Evolutionary conservation across 2,888 invertebrate genomes (phyloP), one percentile per base, ranked within the genome.

Genomic region (Drosophila suboccidentalis): DNA sequence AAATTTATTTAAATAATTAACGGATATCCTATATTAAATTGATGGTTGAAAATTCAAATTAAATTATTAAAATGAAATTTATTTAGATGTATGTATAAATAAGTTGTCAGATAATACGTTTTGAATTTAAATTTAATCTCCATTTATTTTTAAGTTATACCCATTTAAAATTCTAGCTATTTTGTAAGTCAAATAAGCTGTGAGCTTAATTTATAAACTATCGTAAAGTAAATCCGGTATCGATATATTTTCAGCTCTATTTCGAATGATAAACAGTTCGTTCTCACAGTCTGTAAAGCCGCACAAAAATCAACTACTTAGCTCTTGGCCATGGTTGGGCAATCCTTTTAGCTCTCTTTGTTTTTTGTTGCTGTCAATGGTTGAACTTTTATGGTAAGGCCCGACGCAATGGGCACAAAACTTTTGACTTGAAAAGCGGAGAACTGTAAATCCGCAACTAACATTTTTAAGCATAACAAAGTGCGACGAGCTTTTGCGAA

Each of bases 381-480:
- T 17, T 41, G 32, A 73, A 73, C 69, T 74, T 74, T 74, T 29
- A 1, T 32, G 13, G 26, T 17, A 38, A n/a, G 29, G 44, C 29
- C 39, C 55, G 13, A 44, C 32, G 19, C 34, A 57, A 36, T 57
- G 44, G 44, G 57, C 41, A 41, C 32, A 54, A 78, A 83, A 83
- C 22, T 86, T 83, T 70, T 44, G 68, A 50, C 54, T 59, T 49
- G 65, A 64, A 70, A 57, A 57, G 55, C 59, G 69, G 57, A 68
- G 71, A 80, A 73, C 80, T 73, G 58, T 71, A 86, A 82, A 78
- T 80, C 74, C 69, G 61, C 65, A 78, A 82, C 85, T 82, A 82
- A 82, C 78, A 80, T 68, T 82, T 82, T 86, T 70, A 80, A 86
- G 79, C 79, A 86, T 81, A 83, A 83, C 82, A 86, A 88, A 84